Base-by-base conservation (phyloP, 2,797 vertebrate species). In the Microctenopoma stevenorrisi region DNA sequence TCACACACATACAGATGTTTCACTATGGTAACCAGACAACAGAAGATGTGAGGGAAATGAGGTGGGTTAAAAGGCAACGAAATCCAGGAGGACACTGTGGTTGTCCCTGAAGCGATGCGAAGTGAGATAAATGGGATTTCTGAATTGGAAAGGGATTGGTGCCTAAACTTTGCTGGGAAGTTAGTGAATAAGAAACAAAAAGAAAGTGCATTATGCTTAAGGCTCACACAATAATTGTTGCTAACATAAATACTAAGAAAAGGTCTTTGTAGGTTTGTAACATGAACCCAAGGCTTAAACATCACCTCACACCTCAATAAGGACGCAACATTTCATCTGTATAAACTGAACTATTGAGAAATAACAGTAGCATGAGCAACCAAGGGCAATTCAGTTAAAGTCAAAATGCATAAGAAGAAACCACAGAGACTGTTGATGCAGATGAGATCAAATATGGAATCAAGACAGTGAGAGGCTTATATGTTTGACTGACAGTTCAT, bases 1-100 rank as follows among this genome's bases (percentile, higher is more conserved):
- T 1, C 35, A 40, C 38, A 40, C 40, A 42, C 40, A 42, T 11
- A 37, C 35, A 37, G 5, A 14, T 44, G 69, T 57, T 74, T 93
- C 82, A 68, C 91, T 83, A 89, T 92, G 83, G 83, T 86, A 93
- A 93, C 89, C 74, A 87, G 75, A 83, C 70, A 82, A 84, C 74
- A 81, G 72, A 81, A 35, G 64, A 69, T 70, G 72, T 67, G 70
- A 77, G 60, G 58, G 42, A 81, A 82, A 82, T 68, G 64, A 82
- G 59, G 70, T 79, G 72, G 73, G 60, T 74, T 74, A 80, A 81
- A 82, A 9, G 18, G 44, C 43, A 12, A 51, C 46, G 54, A 78
- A 66, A 78, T 15, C 13, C 14, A 75, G 51, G 71, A 76, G 11
- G 43, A 43, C 22, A 66, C 61, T 14, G 79, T 59, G 60, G 7